Conservation (phyloP, 2,888 invertebrate genomes). For the Griposia aprilina region DNA sequence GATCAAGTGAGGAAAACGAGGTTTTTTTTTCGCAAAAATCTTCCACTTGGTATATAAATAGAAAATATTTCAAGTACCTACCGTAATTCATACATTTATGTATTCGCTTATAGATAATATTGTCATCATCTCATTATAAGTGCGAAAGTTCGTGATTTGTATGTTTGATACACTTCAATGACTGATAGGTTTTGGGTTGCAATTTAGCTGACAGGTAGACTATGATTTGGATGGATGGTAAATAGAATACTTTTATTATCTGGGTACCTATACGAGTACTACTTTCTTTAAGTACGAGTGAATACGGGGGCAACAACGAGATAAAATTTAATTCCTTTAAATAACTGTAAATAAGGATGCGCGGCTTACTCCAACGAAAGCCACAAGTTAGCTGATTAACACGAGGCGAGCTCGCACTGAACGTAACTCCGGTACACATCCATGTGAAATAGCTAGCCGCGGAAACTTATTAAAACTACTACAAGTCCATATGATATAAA, state of each 20-base stretch:
- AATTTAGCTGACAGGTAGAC: background rate
- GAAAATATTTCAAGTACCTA: conserved; percentile 12
- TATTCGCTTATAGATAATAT: background rate
- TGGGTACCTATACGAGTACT: background rate
- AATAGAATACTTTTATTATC: background rate
- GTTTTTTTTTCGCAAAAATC: conserved; percentile 16
- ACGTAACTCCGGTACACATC: conserved; percentile 35
- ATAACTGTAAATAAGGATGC: conserved; percentile 23
- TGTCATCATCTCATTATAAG: background rate
- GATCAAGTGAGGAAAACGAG: conserved; percentile 46
- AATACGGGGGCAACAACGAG: background rate
- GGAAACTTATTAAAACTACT: conserved; percentile 58
- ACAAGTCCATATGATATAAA: conserved; percentile 29
- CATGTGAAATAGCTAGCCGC: conserved; percentile 42
- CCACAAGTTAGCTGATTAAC: conserved; percentile 59
- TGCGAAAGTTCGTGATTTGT: background rate
- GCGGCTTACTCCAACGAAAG: conserved; percentile 30
- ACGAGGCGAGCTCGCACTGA: conserved; percentile 34
- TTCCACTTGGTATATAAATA: conserved; percentile 10
- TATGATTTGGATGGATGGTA: background rate
- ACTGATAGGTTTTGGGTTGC: background rate
- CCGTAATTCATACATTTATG: background rate
- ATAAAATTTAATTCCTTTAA: conserved; percentile 3
- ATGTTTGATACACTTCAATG: background rate
- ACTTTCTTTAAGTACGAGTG: background rate